Base-by-base conservation (phyloP, 2,113 vertebrate species). In the Plestiodon gilberti region DNA sequence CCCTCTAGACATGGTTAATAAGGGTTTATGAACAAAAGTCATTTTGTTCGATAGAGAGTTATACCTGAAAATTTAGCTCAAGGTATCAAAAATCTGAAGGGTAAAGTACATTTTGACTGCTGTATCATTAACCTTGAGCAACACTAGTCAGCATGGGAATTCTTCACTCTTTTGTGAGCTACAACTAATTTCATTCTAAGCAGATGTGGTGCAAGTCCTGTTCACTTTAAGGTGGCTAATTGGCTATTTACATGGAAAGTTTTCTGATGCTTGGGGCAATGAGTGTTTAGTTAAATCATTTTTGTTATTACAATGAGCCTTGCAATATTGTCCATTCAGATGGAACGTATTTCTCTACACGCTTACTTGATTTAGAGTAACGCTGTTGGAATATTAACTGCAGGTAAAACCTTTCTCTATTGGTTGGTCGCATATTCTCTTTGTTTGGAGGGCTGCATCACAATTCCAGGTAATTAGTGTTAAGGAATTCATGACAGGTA, bases 241-340 rank as follows among this genome's bases (percentile, higher is more conserved):
- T 93, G 86, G 38, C 86, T 93, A 48, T 94, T 94, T 95, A 94
- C 78, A 79, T 79, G 74, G 78, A 80, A 91, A 70, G 28, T 86
- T 89, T 94, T 84, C 59, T 38, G 78, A 2, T 64, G 64, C 84
- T 90, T 8, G 2, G 33, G 85, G 76, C 78, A 94, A 65, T 25
- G 87, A 73, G 65, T 64, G 81, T 71, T 15, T 86, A 85, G 38
- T 35, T 89, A 88, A 90, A 90, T 2, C 30, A 86, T 83, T 93
- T 61, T 82, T 90, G 84, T 81, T 82, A 1, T 74, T 81, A 64
- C 74, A 74, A 64, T 86, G 91, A 93, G 18, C 3, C 80, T 62
- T 87, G 3, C 84, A 92, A 87, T 89, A 88, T 86, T 0, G 4
- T 81, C 67, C 85, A 82, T 48, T 91, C 85, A 93, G 65, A 89